Conservation (phyloP, 1,140 invertebrate species). For the Drosophila willistoni region DNA sequence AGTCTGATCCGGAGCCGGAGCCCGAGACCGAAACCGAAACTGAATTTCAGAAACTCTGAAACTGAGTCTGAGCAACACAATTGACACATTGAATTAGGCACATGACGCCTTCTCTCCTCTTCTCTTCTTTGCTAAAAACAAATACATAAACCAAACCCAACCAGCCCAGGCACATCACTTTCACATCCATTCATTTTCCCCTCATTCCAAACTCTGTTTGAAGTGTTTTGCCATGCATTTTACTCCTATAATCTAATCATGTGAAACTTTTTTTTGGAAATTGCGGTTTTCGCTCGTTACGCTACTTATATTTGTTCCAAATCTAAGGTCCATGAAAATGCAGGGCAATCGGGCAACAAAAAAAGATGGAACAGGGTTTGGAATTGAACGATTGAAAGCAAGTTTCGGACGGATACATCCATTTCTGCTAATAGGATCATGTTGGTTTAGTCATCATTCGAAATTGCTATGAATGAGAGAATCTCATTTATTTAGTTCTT, state of each 20-base stretch:
- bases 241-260: conserved; percentile 59
- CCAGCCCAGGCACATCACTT: conserved; percentile 13
- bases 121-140: conserved; percentile 26
- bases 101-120: conserved; percentile 68
- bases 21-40: not conserved
- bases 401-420: not conserved
- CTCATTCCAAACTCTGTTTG: conserved; percentile 27
- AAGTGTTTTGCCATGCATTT: conserved; percentile 47
- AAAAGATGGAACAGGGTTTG: not conserved
- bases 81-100: conserved; percentile 81
- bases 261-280: conserved; percentile 51
- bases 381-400: too few species aligned
- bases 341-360: conserved; percentile 19
- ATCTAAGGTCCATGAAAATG: conserved; percentile 49
- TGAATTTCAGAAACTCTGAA: conserved; percentile 4
- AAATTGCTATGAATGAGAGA: too few species aligned
- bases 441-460: too few species aligned
- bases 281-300: conserved; percentile 55
- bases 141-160: conserved; percentile 20
- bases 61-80: conserved; percentile 52
- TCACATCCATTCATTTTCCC: conserved; percentile 15
- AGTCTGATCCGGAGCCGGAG: conserved; percentile 14
- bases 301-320: conserved; percentile 35
- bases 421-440: not conserved
- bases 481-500: too few species aligned